These are phyloP conservation scores for Sitta europaea DNA, from an alignment of 2,113 vertebrate species.

Conservation along the genomic window DNA sequence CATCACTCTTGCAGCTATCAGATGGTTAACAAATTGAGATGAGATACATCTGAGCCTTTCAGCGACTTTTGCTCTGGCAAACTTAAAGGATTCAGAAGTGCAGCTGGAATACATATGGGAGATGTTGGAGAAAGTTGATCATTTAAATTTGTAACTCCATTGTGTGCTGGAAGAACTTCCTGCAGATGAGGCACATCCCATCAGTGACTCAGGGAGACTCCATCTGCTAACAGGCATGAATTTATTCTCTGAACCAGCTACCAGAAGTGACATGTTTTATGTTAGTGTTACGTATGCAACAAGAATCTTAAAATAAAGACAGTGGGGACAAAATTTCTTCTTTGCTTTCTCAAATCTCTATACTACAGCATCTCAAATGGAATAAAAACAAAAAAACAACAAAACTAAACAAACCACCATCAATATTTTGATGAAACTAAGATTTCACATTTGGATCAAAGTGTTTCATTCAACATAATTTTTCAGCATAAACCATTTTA, in stretches of 20 bases:
- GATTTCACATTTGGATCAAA: background rate
- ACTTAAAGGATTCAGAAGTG: constrained; percentile 24
- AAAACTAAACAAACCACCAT: background rate
- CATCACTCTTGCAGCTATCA: constrained; percentile 22
- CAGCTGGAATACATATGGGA: constrained; percentile 59
- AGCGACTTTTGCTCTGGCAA: constrained; percentile 32
- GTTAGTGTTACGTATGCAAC: background rate
- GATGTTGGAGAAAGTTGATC: constrained; percentile 32
- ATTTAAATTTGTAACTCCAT: constrained; percentile 45
- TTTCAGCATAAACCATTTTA: background rate
- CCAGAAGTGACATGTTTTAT: constrained; percentile 10
- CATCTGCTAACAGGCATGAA: background rate
- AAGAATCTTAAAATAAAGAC: constrained; percentile 29
- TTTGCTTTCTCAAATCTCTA: background rate
- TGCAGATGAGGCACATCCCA: constrained; percentile 14
- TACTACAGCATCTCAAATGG: background rate
- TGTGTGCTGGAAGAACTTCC: constrained; percentile 45
- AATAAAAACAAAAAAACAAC: background rate
- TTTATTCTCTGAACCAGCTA: constrained; percentile 24
- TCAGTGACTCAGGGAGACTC: background rate
- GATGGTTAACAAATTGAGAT: constrained; percentile 60
- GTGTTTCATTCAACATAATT: background rate
- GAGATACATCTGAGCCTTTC: constrained; percentile 20
- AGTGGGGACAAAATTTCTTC: background rate
- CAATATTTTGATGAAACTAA: background rate